These are phyloP conservation scores for Cabera pusaria DNA, from an alignment of 2,888 invertebrate species.

Conservation along the genomic window DNA sequence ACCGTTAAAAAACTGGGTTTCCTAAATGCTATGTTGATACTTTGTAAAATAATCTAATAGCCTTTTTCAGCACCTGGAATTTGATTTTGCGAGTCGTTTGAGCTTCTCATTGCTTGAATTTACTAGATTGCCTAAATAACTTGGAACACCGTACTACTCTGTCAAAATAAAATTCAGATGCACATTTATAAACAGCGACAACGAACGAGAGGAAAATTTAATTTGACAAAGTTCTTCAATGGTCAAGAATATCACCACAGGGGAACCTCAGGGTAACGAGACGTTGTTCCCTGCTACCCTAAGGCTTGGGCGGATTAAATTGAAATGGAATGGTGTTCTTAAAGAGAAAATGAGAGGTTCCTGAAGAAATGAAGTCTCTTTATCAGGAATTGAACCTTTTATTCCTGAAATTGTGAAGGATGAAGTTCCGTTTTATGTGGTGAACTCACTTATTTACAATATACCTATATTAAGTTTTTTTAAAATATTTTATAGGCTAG, in stretches of 20 bases:
- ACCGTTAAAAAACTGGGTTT: too few species aligned
- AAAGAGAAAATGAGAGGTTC: constrained; percentile 42
- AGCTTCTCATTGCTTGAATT: constrained; percentile 26
- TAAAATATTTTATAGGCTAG: too few species aligned
- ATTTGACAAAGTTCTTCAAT: constrained; percentile 5
- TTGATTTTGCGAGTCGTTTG: constrained; percentile 33
- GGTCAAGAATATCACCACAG: constrained; percentile 5
- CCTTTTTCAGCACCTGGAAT: too few species aligned
- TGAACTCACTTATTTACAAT: too few species aligned
- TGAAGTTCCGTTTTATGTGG: too few species aligned
- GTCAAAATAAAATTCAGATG: constrained; percentile 3
- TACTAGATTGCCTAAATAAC: constrained; percentile 14
- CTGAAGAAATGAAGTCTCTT: constrained; percentile 20
- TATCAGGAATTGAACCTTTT: constrained; percentile 8
- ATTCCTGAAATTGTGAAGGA: constrained; percentile 9
- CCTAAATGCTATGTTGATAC: too few species aligned
- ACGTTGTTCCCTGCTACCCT: constrained; percentile 55
- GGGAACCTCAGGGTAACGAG: constrained; percentile 42
- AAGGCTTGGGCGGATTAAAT: constrained; percentile 57
- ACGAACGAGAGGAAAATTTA: too few species aligned
- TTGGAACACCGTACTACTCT: constrained; percentile 8
- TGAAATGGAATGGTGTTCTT: constrained; percentile 63
- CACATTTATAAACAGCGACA: too few species aligned
- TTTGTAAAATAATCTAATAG: too few species aligned
- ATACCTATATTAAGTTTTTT: too few species aligned